phyloP scores from a whole-genome alignment of 2,797 vertebrate species.

The Acanthurus tractus region DNA sequence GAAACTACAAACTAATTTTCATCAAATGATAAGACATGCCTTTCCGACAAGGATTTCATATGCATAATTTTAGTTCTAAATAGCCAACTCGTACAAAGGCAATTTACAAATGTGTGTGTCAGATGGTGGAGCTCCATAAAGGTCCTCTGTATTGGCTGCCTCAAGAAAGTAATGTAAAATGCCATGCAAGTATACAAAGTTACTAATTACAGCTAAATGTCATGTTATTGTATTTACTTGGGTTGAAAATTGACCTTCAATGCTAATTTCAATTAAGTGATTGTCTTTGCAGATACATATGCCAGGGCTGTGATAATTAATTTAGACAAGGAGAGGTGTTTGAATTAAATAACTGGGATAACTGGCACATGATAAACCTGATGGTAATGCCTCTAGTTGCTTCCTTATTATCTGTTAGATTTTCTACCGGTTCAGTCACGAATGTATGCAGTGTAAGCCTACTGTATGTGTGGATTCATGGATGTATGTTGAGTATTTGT shows the following conservation, averaged over 20 bases:
- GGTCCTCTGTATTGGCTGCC: slow-evolving; percentile 19
- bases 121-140: slow-evolving; percentile 24
- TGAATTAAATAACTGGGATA: slow-evolving; percentile 40
- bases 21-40: slow-evolving; percentile 61
- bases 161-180: slow-evolving; percentile 34
- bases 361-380: slow-evolving; percentile 6
- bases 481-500: too few species aligned
- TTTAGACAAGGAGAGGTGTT: slow-evolving; percentile 39
- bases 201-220: slow-evolving; percentile 68
- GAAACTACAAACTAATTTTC: slow-evolving; percentile 47
- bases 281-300: slow-evolving; percentile 41
- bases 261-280: slow-evolving; percentile 57
- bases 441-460: neutral
- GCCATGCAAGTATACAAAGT: slow-evolving; percentile 24
- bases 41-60: slow-evolving; percentile 37
- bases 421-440: neutral
- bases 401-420: slow-evolving; percentile 5
- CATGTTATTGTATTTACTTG: slow-evolving; percentile 57
- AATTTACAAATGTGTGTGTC: slow-evolving; percentile 31
- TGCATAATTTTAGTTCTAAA: slow-evolving; percentile 46
- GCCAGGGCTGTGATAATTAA: slow-evolving; percentile 44
- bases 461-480: too few species aligned
- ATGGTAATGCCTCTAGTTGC: slow-evolving; percentile 11
- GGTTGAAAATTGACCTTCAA: slow-evolving; percentile 50
- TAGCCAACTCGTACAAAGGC: slow-evolving; percentile 12